These are phyloP conservation scores for Camptogramma bilineatum DNA, from an alignment of 2,888 invertebrate genomes.

Conservation along the genomic window DNA sequence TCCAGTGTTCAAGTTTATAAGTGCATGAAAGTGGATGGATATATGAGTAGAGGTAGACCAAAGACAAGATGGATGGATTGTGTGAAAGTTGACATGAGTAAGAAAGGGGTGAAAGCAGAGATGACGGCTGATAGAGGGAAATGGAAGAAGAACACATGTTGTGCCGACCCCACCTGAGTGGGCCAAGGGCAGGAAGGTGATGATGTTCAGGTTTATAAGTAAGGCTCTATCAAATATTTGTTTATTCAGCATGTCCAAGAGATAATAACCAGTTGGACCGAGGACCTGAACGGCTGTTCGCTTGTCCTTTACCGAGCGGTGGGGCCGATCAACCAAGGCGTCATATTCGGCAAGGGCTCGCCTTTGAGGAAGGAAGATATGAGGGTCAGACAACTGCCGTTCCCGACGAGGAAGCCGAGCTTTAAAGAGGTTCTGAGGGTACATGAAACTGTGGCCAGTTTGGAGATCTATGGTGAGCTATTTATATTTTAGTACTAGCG, in stretches of 20 bases:
- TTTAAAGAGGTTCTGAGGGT: conserved; percentile 92
- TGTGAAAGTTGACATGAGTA: no score
- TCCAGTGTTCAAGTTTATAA: no score
- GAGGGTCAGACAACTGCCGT: conserved; percentile 90
- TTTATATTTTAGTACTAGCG: no score
- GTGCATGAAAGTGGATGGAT: no score
- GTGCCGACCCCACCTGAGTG: no score
- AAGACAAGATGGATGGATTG: no score
- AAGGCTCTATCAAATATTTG: background rate
- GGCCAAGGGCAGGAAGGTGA: no score
- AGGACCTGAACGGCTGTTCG: conserved; percentile 88
- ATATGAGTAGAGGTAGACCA: no score
- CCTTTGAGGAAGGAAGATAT: conserved; percentile 87
- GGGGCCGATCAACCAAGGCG: conserved; percentile 88
- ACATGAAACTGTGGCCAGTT: conserved; percentile 87
- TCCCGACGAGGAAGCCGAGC: conserved; percentile 92
- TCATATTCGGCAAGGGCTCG: conserved; percentile 91
- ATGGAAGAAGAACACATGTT: no score
- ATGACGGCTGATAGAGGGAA: no score
- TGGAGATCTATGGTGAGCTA: conserved; percentile 88
- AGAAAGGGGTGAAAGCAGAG: no score
- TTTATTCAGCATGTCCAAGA: conserved; percentile 89
- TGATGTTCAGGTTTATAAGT: no score
- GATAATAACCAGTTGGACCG: conserved; percentile 88
- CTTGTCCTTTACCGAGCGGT: conserved; percentile 91